Evolutionary conservation across 1,140 invertebrate genomes (phyloP), one percentile per base, ranked within the genome.

Genomic region (Rhagoletis zephyria): DNA sequence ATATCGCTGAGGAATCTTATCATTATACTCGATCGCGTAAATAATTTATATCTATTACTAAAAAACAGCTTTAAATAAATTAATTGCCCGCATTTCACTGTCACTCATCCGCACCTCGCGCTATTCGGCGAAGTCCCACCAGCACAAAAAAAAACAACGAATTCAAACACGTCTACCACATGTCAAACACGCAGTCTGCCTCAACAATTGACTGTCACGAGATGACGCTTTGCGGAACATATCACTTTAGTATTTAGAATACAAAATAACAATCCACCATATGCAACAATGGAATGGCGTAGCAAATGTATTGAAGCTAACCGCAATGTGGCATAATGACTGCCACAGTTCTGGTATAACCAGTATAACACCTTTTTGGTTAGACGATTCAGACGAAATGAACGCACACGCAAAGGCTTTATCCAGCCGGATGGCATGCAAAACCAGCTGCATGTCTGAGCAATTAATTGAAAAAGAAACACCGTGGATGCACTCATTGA

Each of bases 351-450:
- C 16, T 45, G 42, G 4, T 74, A 10, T 16, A 74, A 74, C 67
- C 67, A 74, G 14, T 74, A 48, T 74, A 74, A 48, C 67, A 74
- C 42, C 67, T 74, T 74, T 74, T 74, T 45, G 67, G 67, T 74
- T 16, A 14, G 42, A 45, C 42, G 14, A 30, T 9, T 48, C 67
- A 48, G 30, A 30, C 1, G 40, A 40, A 48, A 56, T 51, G 51
- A 16, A 59, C 45, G 9, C 45, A 56, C 42, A 81, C 56, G 42
- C n/a, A 14, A 51, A 30, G 74, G 48, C 48, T 10, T 48, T 9
- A 30, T 30, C 40, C 30, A 45, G 19, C 67, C 9, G 16, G 56
- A 30, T 30, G 30, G 30, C 30, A 30, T 30, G 30, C 30, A 30
- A 30, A 30, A 81, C 6, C 74, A 81, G 74, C 19, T 81, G 74